These are phyloP conservation scores for Benitochromis conjunctus DNA, from an alignment of 2,113 vertebrate genomes.

Conservation along the genomic window DNA sequence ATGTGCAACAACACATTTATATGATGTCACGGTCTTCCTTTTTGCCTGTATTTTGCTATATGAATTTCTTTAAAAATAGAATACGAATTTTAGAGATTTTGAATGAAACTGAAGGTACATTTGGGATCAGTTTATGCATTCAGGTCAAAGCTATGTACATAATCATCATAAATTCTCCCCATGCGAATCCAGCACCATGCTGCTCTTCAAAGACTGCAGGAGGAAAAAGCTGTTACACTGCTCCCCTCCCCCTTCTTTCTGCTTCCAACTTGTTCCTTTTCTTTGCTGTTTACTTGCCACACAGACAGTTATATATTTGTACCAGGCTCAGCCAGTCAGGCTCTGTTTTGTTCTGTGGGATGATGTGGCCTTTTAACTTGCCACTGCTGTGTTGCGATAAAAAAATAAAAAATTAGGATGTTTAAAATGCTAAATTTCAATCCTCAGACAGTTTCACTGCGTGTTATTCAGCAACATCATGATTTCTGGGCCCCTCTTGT, in stretches of 20 bases:
- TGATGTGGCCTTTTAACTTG: conserved; percentile 21
- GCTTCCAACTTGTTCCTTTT: conserved; percentile 25
- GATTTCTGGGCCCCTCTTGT: conserved; percentile 1
- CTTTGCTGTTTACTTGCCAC: conserved; percentile 36
- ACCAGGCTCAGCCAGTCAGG: conserved; percentile 8
- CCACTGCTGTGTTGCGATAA: background rate
- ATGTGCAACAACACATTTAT: background rate
- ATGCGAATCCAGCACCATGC: conserved; percentile 24
- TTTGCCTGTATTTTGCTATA: background rate
- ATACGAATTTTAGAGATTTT: background rate
- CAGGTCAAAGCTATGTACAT: conserved; percentile 28
- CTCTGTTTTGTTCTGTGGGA: background rate
- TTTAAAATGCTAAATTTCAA: background rate
- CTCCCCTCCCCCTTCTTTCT: conserved; percentile 28
- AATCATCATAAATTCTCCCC: conserved; percentile 32
- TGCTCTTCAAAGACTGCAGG: conserved; percentile 47
- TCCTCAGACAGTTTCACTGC: background rate
- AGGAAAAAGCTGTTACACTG: conserved; percentile 52
- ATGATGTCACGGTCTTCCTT: background rate
- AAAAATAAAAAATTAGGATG: background rate
- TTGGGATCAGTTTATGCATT: conserved; percentile 32
- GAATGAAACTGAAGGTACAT: background rate
- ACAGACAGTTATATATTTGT: conserved; percentile 28
- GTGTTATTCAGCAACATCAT: background rate
- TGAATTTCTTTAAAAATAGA: background rate